Base-by-base conservation (phyloP, 2,113 vertebrate species). In the Microcebus tavaratra region DNA sequence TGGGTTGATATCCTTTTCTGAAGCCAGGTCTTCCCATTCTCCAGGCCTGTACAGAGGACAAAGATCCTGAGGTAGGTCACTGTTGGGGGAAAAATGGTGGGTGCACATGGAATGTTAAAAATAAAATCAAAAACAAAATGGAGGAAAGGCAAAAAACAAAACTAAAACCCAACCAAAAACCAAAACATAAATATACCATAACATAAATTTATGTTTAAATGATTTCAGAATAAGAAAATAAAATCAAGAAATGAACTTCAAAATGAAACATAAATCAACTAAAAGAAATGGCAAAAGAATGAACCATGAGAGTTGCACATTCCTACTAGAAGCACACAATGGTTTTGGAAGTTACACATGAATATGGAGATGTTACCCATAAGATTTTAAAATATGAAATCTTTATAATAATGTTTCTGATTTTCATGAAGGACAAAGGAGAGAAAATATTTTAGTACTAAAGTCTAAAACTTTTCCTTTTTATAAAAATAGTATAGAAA, bases 21-120 rank as follows among this genome's bases (percentile, higher is more conserved):
- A 99, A 2, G 99, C 99, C 45, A 99, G 99, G 97, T 99, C 99
- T 98, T 99, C 99, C 99, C 99, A 99, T 98, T 99, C 99, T 96
- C 99, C 99, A 72, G 99, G 99, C 99, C 99, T 99, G 99, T 99
- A 99, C 98, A 99, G 99, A 99, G 99, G 99, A 99, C 99, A 99
- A 99, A 99, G 99, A 99, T 99, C 99, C 99, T 99, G 99, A 99
- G 99, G 99, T 99, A 99, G 99, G 98, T 99, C 99, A 98, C 99
- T 99, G 99, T 98, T 90, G 98, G 97, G 98, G 98, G 98, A 98
- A 97, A 98, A 98, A 99, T 98, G 99, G 98, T 94, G 98, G 98
- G 98, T 98, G 98, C 98, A 99, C 96, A 98, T 95, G 98, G 96
- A 91, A 98, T 98, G 98, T 99, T 99, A 99, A 99, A 98, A 97